Evolutionary conservation across 2,113 vertebrate species (phyloP), one percentile per base, ranked within the genome.

Genomic region (Sander vitreus): DNA sequence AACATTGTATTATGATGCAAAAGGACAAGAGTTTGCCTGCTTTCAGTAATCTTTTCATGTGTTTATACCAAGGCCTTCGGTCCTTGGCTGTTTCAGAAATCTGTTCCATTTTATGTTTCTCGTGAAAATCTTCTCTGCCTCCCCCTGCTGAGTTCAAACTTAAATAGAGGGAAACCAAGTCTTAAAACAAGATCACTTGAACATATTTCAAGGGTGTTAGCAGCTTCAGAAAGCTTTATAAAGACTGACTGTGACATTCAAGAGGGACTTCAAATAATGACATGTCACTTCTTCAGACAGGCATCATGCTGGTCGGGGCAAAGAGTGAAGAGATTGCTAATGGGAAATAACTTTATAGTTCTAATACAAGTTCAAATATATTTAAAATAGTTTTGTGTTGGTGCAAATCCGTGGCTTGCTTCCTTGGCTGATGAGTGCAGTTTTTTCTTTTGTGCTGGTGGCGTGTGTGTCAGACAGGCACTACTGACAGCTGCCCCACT

Each of bases 401-500:
- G 47, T 81, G 67, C 50, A 84, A 87, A 79, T 79, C 55, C 57
- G 21, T 11, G 7, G 23, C 64, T 87, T n/a, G 51, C 58, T 51
- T 70, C 59, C 30, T 55, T 48, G 10, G 48, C 50, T 74, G 57
- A 81, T 71, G 70, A 81, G 63, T 25, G 7, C 21, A 53, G 9
- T 85, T 83, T 80, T 51, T 3, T 21, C 59, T 60, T 65, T 66
- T 78, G 48, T 62, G 65, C 58, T 72, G 39, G 45, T 62, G 65
- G 75, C 3, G 19, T 54, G 76, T 72, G 18, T 83, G 78, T 82
- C 71, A 60, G 84, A 71, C 73, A 65, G 84, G 78, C 73, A 21
- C 67, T 65, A 76, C 64, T 89, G 90, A 91, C 88, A 94, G 86
- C 86, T 87, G 73, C 84, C 78, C 79, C 73, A 69, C 77, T 77